phyloP scores from a whole-genome alignment of 2,113 vertebrate species.

The Lophura nycthemera region DNA sequence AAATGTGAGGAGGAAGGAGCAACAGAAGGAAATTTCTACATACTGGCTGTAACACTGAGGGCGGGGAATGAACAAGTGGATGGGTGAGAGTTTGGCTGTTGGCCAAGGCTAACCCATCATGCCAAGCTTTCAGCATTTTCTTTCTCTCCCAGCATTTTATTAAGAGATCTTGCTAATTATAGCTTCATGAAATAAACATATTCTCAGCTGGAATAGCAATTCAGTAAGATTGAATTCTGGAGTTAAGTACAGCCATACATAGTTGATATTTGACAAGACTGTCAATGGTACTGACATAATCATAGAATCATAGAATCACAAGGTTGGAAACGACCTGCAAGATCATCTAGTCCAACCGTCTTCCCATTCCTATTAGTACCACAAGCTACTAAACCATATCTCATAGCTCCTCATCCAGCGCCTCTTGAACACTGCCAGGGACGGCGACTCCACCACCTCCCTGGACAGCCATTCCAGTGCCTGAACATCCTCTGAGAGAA shows the following conservation, averaged over 20 bases:
- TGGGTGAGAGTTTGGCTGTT: not conserved
- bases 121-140: not conserved
- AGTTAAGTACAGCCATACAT: not conserved
- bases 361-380: no score
- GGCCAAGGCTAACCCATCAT: not conserved
- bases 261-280: not conserved
- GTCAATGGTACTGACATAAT: no score
- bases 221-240: not conserved
- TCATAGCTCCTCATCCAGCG: no score
- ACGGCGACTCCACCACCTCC: no score
- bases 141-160: not conserved
- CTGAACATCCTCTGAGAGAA: no score
- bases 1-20: not conserved
- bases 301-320: no score
- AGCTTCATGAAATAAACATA: not conserved
- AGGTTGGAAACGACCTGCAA: no score
- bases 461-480: no score
- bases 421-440: no score
- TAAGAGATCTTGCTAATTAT: not conserved
- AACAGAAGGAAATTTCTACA: accelerated
- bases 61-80: accelerated
- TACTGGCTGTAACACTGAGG: not conserved
- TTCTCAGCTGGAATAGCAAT: not conserved
- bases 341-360: no score
- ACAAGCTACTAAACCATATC: no score